These are phyloP conservation scores for Conchocele bisecta DNA, from an alignment of 2,888 invertebrate species.

Conservation along the genomic window DNA sequence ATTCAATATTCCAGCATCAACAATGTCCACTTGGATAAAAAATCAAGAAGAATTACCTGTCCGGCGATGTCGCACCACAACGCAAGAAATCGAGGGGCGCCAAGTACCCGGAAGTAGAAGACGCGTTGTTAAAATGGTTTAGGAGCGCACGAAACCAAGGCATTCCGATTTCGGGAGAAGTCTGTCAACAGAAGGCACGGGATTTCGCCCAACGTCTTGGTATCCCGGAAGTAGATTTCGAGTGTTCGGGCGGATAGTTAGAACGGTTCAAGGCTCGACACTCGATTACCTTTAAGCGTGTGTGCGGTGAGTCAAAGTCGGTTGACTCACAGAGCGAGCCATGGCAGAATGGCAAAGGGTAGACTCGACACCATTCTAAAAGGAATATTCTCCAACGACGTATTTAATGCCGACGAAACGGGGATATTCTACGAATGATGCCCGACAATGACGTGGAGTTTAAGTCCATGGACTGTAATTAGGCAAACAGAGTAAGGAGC, in stretches of 20 bases:
- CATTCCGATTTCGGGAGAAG: neutral
- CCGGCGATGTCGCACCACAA: no score
- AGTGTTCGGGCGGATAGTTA: constrained; percentile 20
- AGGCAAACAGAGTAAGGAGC: constrained; percentile 48
- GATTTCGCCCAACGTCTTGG: neutral
- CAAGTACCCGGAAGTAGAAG: no score
- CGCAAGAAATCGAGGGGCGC: no score
- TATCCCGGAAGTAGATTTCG: constrained; percentile 3
- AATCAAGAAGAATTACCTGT: neutral
- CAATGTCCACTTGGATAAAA: constrained; percentile 4
- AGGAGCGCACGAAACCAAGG: neutral
- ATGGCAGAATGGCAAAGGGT: constrained; percentile 27
- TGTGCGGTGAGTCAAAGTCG: constrained; percentile 29
- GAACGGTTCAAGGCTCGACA: constrained; percentile 23
- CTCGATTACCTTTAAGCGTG: constrained; percentile 20
- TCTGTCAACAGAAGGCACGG: neutral
- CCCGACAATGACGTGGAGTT: constrained; percentile 25
- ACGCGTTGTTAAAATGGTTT: constrained; percentile 1
- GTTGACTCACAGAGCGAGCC: neutral
- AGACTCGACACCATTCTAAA: neutral
- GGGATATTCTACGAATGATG: constrained; percentile 42
- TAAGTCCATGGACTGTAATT: constrained; percentile 34
- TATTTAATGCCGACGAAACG: constrained; percentile 41
- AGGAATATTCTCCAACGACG: constrained; percentile 20
- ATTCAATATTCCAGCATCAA: no score